Percentiles rank a stretch among this genome's conserved stretches.
Evolutionary conservation across 1,140 invertebrate genomes (phyloP).

Genomic region (Bombus pascuorum): DNA sequence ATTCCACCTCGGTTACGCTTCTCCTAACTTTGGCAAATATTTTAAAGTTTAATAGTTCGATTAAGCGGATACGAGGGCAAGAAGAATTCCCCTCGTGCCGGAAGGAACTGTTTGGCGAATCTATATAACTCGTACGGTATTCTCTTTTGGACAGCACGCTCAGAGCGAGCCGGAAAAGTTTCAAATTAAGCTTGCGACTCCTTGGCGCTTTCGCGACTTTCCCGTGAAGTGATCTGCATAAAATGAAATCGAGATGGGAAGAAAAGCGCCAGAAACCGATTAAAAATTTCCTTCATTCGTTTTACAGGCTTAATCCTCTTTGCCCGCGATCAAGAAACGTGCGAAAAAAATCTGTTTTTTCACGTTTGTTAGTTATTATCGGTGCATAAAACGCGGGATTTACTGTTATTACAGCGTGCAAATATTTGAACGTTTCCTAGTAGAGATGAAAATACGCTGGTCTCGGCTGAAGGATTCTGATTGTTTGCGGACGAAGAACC

Average conservation of each 20-base stretch:
- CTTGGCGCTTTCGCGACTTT: background rate
- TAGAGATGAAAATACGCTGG: background rate
- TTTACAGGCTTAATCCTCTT: constrained; percentile 35
- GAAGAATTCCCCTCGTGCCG: constrained; percentile 12
- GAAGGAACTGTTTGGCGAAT: constrained; percentile 1
- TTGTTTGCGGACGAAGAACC: constrained; percentile 32
- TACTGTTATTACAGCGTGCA: constrained; percentile 34
- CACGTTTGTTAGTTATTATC: constrained; percentile 22
- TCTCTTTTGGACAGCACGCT: constrained; percentile 31
- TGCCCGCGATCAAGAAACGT: background rate
- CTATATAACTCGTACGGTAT: constrained; percentile 25
- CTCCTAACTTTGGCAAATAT: background rate
- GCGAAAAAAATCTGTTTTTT: background rate
- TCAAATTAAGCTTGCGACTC: constrained; percentile 42
- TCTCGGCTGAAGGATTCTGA: background rate
- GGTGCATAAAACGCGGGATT: constrained; percentile 37
- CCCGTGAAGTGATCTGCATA: constrained; percentile 4
- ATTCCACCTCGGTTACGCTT: background rate
- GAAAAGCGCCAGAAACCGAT: constrained; percentile 1
- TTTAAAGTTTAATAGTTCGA: constrained; percentile 12
- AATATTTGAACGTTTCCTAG: constrained; percentile 46
- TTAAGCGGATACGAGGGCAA: background rate
- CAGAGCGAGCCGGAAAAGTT: constrained; percentile 27
- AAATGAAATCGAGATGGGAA: constrained; percentile 40
- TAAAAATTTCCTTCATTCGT: constrained; percentile 35